A percentile compares a stretch with the other conserved stretches of the same genome.
phyloP scores from a whole-genome alignment of 2,797 vertebrate genomes.

The Mycteria americana region DNA sequence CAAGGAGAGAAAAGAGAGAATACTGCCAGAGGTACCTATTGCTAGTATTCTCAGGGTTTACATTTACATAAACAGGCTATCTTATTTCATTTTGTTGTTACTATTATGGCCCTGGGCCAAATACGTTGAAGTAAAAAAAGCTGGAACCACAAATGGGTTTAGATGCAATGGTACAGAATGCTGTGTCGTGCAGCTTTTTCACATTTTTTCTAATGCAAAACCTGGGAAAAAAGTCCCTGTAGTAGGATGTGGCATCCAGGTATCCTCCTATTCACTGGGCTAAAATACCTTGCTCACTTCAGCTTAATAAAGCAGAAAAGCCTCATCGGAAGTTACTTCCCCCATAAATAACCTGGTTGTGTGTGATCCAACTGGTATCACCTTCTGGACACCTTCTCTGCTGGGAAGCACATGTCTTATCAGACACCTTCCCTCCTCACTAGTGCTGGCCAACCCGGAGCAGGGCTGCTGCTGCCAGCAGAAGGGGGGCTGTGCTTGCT shows the following conservation, averaged over 20 bases:
- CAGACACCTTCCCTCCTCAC: not conserved
- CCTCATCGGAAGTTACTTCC: not conserved
- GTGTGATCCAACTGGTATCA: not conserved
- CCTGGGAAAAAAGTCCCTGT: not conserved
- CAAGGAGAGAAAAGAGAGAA: not conserved
- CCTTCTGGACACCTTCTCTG: not conserved
- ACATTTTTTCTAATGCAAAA: not conserved
- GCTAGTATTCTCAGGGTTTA: not conserved
- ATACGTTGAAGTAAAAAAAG: not conserved
- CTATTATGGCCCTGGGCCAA: not conserved
- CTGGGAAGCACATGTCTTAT: not conserved
- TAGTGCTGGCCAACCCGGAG: too few species aligned
- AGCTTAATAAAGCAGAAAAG: not conserved
- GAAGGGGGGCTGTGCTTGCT: not conserved
- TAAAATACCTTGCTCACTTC: not conserved
- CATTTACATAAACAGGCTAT: not conserved
- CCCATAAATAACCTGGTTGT: accelerated
- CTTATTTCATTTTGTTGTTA: not conserved
- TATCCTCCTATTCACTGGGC: not conserved
- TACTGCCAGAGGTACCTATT: not conserved
- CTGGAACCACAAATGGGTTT: not conserved
- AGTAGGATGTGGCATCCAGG: not conserved
- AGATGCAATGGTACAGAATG: not conserved
- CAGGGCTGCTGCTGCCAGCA: accelerated
- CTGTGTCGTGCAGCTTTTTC: not conserved